Evolutionary conservation across 2,113 vertebrate genomes (phyloP), one percentile per base, ranked within the genome.

Genomic region (Aptenodytes patagonicus): DNA sequence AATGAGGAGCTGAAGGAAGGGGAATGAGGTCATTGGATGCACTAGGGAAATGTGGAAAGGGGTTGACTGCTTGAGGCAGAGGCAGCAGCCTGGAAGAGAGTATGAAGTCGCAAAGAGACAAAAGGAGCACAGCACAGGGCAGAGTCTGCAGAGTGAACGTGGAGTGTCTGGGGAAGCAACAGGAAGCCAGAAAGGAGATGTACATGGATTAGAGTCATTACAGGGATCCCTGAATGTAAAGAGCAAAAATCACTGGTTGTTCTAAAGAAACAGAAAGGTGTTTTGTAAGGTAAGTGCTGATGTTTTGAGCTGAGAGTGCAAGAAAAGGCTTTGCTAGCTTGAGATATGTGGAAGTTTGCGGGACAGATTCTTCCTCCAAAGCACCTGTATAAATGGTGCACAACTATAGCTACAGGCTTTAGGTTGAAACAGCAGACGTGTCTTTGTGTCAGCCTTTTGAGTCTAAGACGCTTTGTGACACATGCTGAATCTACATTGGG

Each of bases 381-480:
- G 75, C 36, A 85, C 52, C 69, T 71, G 46, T 68, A n/a, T 57
- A 95, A 93, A 62, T 36, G 58, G 78, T 65, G 61, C 62, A 65
- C 25, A 79, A 5, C 32, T 64, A 25, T 32, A 94, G 81, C 91
- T 94, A 61, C 78, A 94, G 91, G 62, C 80, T 65, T 55, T 72
- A 61, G 49, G 47, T 3, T 92, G 82, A 82, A 91, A 51, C 29
- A 93, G 57, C 78, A 85, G 54, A 85, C 17, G 2, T 91, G 70
- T 79, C 83, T 95, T 90, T 95, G 77, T 77, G 38, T 72, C 32
- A 64, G 21, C 20, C 70, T 73, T 95, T 85, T 65, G 89, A 94
- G 78, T 49, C 62, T 80, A 24, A 91, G 70, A 34, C 1, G 4
- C 77, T 95, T 95, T 93, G 81, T 97, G 96, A 95, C 94, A 77